Evolutionary conservation across 2,113 vertebrate genomes (phyloP).

Genomic region (Saccopteryx bilineata): DNA sequence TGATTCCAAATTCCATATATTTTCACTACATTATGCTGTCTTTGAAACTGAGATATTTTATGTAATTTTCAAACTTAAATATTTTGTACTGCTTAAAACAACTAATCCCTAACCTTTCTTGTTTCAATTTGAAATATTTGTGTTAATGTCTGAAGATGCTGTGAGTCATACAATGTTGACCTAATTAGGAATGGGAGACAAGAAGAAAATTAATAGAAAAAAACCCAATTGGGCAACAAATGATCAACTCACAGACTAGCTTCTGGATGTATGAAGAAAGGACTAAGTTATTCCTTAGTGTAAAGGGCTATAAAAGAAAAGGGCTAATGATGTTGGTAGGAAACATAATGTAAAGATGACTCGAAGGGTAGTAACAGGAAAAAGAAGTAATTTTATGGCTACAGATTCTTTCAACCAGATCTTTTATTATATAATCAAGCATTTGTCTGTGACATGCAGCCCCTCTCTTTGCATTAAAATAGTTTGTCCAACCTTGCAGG

Average conservation of each 20-base stretch:
- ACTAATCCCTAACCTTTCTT: background rate
- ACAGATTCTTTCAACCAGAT: background rate
- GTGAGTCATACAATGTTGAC: background rate
- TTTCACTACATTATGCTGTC: background rate
- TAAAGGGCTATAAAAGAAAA: background rate
- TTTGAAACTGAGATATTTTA: slow-evolving; percentile 17
- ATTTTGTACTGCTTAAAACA: background rate
- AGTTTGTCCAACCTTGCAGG: background rate
- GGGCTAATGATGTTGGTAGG: background rate
- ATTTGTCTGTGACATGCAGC: background rate
- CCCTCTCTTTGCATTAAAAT: background rate
- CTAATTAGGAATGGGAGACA: background rate
- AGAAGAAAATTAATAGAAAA: background rate
- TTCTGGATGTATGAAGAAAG: background rate
- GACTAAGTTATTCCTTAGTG: background rate
- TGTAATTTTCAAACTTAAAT: background rate
- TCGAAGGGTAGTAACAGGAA: background rate
- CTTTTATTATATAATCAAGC: slow-evolving; percentile 34
- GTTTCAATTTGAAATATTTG: slow-evolving; percentile 6
- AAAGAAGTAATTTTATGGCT: background rate
- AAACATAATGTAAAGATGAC: background rate
- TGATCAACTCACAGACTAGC: background rate
- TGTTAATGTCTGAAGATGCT: background rate
- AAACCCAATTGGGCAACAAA: background rate
- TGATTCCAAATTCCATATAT: background rate